Base-by-base conservation (phyloP, 2,888 invertebrate species). In the Griposia aprilina region DNA sequence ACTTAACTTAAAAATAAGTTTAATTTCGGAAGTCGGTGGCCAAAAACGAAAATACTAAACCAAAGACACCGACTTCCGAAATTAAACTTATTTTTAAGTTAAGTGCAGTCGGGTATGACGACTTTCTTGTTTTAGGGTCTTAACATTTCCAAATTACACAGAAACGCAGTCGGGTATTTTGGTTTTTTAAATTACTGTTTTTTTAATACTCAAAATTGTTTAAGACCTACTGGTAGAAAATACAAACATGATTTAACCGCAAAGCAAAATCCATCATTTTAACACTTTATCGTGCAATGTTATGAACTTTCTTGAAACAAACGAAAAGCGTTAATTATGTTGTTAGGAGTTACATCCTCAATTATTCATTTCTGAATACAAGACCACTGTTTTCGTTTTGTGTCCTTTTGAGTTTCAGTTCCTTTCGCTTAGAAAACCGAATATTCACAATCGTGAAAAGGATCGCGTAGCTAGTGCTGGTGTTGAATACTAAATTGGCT, bases 301-400 rank as follows among this genome's bases (percentile, higher is more conserved):
- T 62, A 95, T 95, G 88, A 96, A 96, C 90, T 94, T 97, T 83
- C 97, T 97, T 90, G 93, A 97, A 85, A 97, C 97, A 77, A 97
- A 97, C 36, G 48, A 62, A 78, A 62, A 78, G 52, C 55, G 66
- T 83, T 76, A 95, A 97, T 84, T 91, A 95, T 83, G 95, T 67
- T 96, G 79, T 93, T 95, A 91, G 95, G 45, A 63, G 84, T 79
- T 83, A 83, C 84, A 80, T 80, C 66, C 69, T 69, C 50, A 80
- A 65, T 63, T 84, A 84, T 79, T 78, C 55, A 80, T 69, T 84
- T 68, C 84, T 45, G 80, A 67, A 80, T 55, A 60, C 78, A 84
- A 84, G 80, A 80, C 81, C 30, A 66, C 72, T 85, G 67, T 62
- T 84, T 81, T 73, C 66, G 30, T 65, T 62, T 73, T 83, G 71